Evolutionary conservation across 2,113 vertebrate genomes (phyloP).

Genomic region (human (Homo sapiens)): GRCh38 chr3:168087501-168088000

Average conservation of each 20-base stretch:
- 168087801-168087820: neutral
- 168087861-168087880: neutral
- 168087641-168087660: constrained; percentile 50
- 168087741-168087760: neutral
- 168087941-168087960: neutral
- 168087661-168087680: neutral
- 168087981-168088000: neutral
- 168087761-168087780: neutral
- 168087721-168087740: neutral
- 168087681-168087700: constrained; percentile 19
- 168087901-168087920: neutral
- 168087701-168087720: neutral
- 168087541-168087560: neutral
- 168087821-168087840: neutral
- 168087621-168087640: constrained; percentile 13
- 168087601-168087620: constrained; percentile 42
- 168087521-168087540: neutral
- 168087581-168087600: neutral
- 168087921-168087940: constrained; percentile 21
- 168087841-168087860: neutral
- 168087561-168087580: neutral
- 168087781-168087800: neutral
- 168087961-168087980: neutral
- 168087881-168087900: neutral
- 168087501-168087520: neutral